These are phyloP conservation scores for Catajapyx aquilonaris DNA, from an alignment of 1,140 invertebrate species.

Conservation along the genomic window DNA sequence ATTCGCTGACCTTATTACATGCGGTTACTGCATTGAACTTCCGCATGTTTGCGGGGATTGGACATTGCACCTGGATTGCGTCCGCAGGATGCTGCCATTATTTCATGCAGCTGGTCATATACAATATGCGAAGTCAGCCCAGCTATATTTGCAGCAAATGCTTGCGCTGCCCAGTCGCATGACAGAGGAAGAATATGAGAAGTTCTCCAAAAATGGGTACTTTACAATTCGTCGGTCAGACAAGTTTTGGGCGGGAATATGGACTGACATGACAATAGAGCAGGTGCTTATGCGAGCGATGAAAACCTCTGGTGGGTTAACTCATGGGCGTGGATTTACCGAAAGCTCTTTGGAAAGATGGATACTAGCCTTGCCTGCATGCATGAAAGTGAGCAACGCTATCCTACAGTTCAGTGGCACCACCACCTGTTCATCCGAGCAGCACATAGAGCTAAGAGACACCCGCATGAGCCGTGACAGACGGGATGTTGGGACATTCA, in stretches of 20 bases:
- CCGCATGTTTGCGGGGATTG: no score
- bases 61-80: no score
- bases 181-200: conserved; percentile 5
- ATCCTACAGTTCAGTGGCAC: conserved; percentile 11
- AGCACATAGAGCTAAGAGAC: conserved; percentile 11
- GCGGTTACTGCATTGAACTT: no score
- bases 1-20: no score
- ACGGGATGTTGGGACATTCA: background rate
- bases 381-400: conserved; percentile 2
- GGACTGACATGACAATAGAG: conserved; percentile 17
- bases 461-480: background rate
- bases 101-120: background rate
- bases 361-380: conserved; percentile 4
- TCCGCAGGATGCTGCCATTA: conserved; percentile 1
- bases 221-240: conserved; percentile 12
- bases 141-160: background rate
- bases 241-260: conserved; percentile 16
- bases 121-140: background rate
- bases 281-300: conserved; percentile 13
- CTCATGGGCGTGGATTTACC: conserved; percentile 14
- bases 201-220: conserved; percentile 7
- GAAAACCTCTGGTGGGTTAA: conserved; percentile 15
- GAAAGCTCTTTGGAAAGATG: conserved; percentile 9
- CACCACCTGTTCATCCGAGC: conserved; percentile 5
- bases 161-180: background rate